Evolutionary conservation across 2,888 invertebrate species (phyloP), one percentile per base, ranked within the genome.

Genomic region (Leucophenga montana): DNA sequence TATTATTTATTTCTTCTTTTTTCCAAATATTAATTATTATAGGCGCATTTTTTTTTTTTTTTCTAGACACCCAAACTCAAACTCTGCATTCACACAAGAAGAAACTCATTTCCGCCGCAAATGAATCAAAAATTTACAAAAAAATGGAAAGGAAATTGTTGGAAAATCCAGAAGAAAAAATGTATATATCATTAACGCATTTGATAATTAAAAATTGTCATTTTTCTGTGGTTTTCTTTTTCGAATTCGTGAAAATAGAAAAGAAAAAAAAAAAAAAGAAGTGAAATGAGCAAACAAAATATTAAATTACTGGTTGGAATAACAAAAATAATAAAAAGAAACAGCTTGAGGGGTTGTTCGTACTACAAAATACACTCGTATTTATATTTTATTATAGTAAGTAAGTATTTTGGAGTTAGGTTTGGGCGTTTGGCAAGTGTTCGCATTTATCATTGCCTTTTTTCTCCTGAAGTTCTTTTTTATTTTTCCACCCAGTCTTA

Each of bases 171-270:
- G 72, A 74, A 71, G 54, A 75, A 75, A 75, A 76, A 76, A 78
- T 27, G 71, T 81, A 83, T 83, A 83, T 86, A 84, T 86, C 85
- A 86, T 86, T 85, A 85, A 86, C 80, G 83, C 87, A 83, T 86
- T 86, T 86, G 80, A 84, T 86, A 86, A 86, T 86, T 86, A 86
- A 86, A 86, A 85, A 84, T 81, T 83, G 79, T 77, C 78, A 79
- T 81, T 83, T 82, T 85, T 84, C 16, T 67, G 65, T 59, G 62
- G 62, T 62, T 16, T 50, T 50, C 50, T 50, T 16, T 50, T n/a
- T 50, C 18, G 61, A 46, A 59, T 53, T 39, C 39, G 39, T 39
- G 1, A 39, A 39, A 39, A 39, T 48, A 56, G 31, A 46, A 54
- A 27, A n/a, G n/a, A n/a, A n/a, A n/a, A n/a, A n/a, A n/a, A n/a